Base-by-base conservation (phyloP, 2,888 invertebrate genomes). In the Paralinhomoeus sp. region DNA sequence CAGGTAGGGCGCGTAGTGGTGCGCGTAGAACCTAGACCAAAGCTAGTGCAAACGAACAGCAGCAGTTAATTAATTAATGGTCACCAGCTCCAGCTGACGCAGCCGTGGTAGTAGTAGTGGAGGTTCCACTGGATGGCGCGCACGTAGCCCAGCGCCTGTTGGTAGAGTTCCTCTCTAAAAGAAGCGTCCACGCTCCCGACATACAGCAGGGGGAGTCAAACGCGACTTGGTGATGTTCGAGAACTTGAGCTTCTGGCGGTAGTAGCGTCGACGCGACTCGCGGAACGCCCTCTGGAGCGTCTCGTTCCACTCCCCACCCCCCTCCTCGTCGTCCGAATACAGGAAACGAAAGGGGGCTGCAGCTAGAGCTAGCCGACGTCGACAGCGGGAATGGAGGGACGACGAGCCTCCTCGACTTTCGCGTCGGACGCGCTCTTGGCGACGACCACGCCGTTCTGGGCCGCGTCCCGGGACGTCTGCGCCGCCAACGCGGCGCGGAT, bases 41-140 rank as follows among this genome's bases (percentile, higher is more conserved):
- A 36, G 18, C 12, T 36, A 18, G 36, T 9, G 9, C 15, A 15
- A 31, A 31, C 12, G 31, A 31, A 31, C 15, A 31, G 9, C 9
- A 12, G 15, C n/a, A n/a, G n/a, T n/a, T n/a, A n/a, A 12, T 31
- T 15, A 31, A 31, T 12, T 18, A 7, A 9, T 13, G 22, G 62
- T 50, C 73, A 91, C 93, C 93, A 97, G 27, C 83, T 80, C 97
- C 97, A 97, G 0, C 87, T 89, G 42, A 80, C 79, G 38, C 87
- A 83, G 7, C 93, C 93, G 57, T 82, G 77, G 66, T 87, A 93
- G 64, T 97, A 97, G 64, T 97, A 97, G 60, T 78, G 73, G 20
- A 93, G 69, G 60, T 85, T 84, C 93, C 93, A 97, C 57, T 93
- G 91, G 41, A 97, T 75, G 0, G 87, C 91, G 36, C 77, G 71